Percentiles rank a stretch among this genome's conserved stretches.
These are phyloP conservation scores for Acanthiza pusilla DNA, from an alignment of 2,797 vertebrate genomes.

Conservation along the genomic window DNA sequence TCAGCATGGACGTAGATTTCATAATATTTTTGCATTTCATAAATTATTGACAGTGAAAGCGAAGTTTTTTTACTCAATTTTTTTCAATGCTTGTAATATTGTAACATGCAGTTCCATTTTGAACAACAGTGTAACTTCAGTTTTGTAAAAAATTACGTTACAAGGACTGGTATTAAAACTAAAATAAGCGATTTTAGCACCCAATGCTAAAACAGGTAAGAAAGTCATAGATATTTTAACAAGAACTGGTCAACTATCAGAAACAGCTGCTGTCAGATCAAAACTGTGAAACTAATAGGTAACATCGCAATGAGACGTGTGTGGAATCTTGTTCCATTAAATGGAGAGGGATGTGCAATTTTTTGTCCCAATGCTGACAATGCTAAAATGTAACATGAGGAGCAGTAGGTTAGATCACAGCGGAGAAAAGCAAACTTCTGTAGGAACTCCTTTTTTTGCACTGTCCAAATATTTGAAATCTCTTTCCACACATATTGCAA, in stretches of 20 bases:
- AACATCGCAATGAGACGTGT: neutral
- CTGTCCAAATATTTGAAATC: neutral
- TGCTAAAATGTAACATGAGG: neutral
- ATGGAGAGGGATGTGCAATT: neutral
- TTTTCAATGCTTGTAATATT: neutral
- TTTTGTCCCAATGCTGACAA: neutral
- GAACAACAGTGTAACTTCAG: neutral
- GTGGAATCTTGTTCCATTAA: neutral
- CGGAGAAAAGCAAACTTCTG: neutral
- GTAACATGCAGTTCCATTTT: neutral
- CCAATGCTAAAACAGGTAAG: neutral
- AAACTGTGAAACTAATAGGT: neutral
- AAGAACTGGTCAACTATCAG: neutral
- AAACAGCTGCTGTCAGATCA: neutral
- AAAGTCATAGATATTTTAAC: neutral
- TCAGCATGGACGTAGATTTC: neutral
- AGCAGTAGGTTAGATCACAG: neutral
- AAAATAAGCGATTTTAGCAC: neutral
- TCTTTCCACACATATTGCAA: neutral
- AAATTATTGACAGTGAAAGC: neutral
- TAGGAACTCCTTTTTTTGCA: neutral
- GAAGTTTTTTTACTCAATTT: neutral
- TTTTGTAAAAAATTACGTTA: neutral
- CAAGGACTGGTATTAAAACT: neutral
- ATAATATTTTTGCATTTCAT: neutral